phyloP scores from a whole-genome alignment of 2,888 invertebrate genomes.

The Allygus modestus region DNA sequence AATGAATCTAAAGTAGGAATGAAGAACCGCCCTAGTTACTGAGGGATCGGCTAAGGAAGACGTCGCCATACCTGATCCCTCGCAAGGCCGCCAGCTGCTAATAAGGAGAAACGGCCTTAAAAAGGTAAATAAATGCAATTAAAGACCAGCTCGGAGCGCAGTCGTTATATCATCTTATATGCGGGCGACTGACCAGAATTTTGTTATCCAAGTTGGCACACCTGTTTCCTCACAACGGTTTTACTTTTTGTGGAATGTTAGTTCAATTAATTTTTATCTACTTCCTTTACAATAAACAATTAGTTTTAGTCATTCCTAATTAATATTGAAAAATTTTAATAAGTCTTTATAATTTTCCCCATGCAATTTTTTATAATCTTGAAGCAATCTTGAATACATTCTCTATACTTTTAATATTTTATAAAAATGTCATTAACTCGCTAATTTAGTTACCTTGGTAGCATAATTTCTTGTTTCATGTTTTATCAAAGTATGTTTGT shows the following conservation, averaged over 20 bases:
- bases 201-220: conserved; percentile 5
- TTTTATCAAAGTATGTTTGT: too few species aligned
- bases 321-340: too few species aligned
- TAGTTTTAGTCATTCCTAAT: too few species aligned
- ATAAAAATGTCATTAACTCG: too few species aligned
- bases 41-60: conserved; percentile 41
- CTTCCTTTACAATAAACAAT: too few species aligned
- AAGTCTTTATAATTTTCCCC: too few species aligned
- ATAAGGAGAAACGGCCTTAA: conserved; percentile 43
- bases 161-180: conserved; percentile 53
- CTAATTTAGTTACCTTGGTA: too few species aligned
- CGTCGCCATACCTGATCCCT: conserved; percentile 31
- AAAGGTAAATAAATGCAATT: conserved; percentile 59
- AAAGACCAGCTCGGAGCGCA: conserved; percentile 40
- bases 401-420: too few species aligned
- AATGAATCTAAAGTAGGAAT: not conserved
- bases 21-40: conserved; percentile 28
- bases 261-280: not conserved
- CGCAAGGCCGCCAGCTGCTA: conserved; percentile 20
- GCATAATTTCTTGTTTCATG: too few species aligned
- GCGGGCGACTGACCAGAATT: conserved; percentile 48
- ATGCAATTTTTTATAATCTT: too few species aligned
- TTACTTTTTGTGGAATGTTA: not conserved
- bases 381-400: too few species aligned
- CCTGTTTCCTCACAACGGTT: conserved; percentile 14